Evolutionary conservation across 2,113 vertebrate genomes (phyloP).

Genomic region (Nerophis lumbriciformis): DNA sequence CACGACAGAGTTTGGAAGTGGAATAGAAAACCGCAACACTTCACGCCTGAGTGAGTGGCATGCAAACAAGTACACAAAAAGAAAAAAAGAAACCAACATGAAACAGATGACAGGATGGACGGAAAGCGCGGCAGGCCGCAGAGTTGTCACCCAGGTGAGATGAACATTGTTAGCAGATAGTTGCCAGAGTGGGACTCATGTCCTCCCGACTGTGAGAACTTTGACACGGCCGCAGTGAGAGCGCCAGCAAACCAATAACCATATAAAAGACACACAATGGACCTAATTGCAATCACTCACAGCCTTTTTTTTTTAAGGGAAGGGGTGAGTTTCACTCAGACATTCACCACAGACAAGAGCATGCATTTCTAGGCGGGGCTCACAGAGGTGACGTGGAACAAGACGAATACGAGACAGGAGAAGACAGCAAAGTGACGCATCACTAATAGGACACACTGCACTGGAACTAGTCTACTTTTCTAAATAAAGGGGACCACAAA

Average conservation of each 20-base stretch:
- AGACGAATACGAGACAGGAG: not conserved
- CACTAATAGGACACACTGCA: slow-evolving; percentile 34
- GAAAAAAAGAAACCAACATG: slow-evolving; percentile 49
- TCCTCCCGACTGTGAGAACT: slow-evolving; percentile 73
- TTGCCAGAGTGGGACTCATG: slow-evolving; percentile 71
- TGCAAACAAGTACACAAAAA: slow-evolving; percentile 3
- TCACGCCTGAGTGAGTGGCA: slow-evolving; percentile 49
- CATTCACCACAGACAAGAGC: slow-evolving; percentile 36
- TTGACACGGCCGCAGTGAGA: slow-evolving; percentile 53
- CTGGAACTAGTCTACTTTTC: too few species aligned
- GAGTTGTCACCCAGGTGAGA: slow-evolving; percentile 79
- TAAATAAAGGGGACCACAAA: too few species aligned
- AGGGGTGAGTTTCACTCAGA: slow-evolving; percentile 42
- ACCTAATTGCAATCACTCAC: slow-evolving; percentile 67
- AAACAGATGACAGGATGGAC: slow-evolving; percentile 66
- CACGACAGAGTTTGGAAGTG: too few species aligned
- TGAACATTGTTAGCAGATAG: slow-evolving; percentile 81
- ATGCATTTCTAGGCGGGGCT: slow-evolving; percentile 55
- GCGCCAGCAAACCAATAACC: slow-evolving; percentile 72
- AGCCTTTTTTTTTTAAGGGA: slow-evolving; percentile 37
- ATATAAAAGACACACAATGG: slow-evolving; percentile 77
- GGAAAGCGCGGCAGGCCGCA: slow-evolving; percentile 55
- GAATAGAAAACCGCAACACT: slow-evolving; percentile 29
- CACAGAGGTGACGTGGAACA: slow-evolving; percentile 9
- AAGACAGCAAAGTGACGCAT: slow-evolving; percentile 15